Conservation (phyloP, 37 sponge, comb jelly and placozoan genomes). For the Agelas oroides region DNA sequence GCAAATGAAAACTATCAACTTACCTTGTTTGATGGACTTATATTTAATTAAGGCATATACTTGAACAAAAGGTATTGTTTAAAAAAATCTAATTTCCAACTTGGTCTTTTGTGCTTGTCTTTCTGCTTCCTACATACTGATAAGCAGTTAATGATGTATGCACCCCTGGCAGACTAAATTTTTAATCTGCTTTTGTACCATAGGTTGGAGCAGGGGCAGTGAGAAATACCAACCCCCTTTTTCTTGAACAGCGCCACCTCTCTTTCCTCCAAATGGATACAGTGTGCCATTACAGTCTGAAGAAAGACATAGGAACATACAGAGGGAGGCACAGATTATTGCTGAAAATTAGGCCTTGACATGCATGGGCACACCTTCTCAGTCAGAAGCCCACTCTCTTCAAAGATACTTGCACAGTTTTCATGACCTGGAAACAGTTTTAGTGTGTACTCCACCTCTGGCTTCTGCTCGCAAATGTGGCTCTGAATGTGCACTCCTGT, state of each 20-base stretch:
- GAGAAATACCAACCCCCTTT: conserved; percentile 53
- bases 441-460: conserved; percentile 39
- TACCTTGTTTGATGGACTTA: too few relatives aligned
- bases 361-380: conserved; percentile 50
- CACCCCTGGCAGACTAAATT: too few relatives aligned
- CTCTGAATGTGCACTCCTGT: conserved; percentile 54
- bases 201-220: conserved; percentile 78
- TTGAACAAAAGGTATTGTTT: too few relatives aligned
- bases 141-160: too few relatives aligned
- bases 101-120: too few relatives aligned
- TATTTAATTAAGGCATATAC: too few relatives aligned
- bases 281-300: conserved; percentile 72
- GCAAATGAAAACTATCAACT: too few relatives aligned
- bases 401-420: conserved; percentile 40
- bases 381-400: conserved; percentile 25
- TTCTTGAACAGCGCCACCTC: conserved; percentile 50
- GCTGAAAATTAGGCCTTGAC: too few relatives aligned
- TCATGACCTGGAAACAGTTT: conserved; percentile 46
- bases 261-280: conserved; percentile 43
- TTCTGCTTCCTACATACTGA: too few relatives aligned
- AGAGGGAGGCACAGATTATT: too few relatives aligned
- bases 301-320: too few relatives aligned
- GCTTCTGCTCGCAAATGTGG: conserved; percentile 64
- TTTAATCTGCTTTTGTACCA: not conserved
- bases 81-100: too few relatives aligned